phyloP scores from a whole-genome alignment of 1,140 invertebrate genomes.

The Drosophila littoralis region DNA sequence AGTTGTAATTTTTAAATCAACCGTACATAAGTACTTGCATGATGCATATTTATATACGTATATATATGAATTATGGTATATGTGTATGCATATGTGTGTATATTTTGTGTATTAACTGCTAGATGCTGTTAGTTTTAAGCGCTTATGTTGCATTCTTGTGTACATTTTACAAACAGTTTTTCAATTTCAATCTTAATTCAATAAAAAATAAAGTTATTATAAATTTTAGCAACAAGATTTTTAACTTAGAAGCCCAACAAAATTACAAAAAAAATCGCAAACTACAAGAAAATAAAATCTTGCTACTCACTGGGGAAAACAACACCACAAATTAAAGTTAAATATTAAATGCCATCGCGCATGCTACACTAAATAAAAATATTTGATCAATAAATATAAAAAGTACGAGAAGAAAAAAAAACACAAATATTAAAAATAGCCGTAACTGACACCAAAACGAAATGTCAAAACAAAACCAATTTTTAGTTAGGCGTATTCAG shows the following conservation, averaged over 20 bases:
- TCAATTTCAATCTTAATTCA: slow-evolving; percentile 20
- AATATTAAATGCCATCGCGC: slow-evolving; percentile 49
- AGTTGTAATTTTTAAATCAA: slow-evolving; percentile 35
- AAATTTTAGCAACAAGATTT: slow-evolving; percentile 73
- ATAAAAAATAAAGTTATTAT: slow-evolving; percentile 13
- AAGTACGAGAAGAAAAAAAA: slow-evolving; percentile 27
- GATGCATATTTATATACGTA: slow-evolving; percentile 28
- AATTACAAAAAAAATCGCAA: slow-evolving; percentile 53
- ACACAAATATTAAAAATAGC: slow-evolving; percentile 50
- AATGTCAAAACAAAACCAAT: slow-evolving; percentile 43
- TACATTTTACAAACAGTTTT: slow-evolving; percentile 38
- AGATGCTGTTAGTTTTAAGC: slow-evolving; percentile 72
- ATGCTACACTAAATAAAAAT: slow-evolving; percentile 50
- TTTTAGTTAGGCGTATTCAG: slow-evolving; percentile 59
- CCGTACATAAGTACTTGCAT: slow-evolving; percentile 14
- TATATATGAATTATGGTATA: slow-evolving; percentile 23
- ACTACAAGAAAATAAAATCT: slow-evolving; percentile 52
- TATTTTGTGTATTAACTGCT: slow-evolving; percentile 73
- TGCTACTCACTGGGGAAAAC: slow-evolving; percentile 84
- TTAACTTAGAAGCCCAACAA: slow-evolving; percentile 60
- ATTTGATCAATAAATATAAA: slow-evolving; percentile 62
- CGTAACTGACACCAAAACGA: slow-evolving; percentile 50
- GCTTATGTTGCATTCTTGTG: slow-evolving; percentile 70
- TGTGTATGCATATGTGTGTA: slow-evolving; percentile 31
- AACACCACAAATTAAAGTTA: slow-evolving; percentile 82